Percentiles rank a stretch among this genome's conserved stretches.
These are phyloP conservation scores for Poliocrania exsul DNA, from an alignment of 2,797 vertebrate species.

Conservation along the genomic window DNA sequence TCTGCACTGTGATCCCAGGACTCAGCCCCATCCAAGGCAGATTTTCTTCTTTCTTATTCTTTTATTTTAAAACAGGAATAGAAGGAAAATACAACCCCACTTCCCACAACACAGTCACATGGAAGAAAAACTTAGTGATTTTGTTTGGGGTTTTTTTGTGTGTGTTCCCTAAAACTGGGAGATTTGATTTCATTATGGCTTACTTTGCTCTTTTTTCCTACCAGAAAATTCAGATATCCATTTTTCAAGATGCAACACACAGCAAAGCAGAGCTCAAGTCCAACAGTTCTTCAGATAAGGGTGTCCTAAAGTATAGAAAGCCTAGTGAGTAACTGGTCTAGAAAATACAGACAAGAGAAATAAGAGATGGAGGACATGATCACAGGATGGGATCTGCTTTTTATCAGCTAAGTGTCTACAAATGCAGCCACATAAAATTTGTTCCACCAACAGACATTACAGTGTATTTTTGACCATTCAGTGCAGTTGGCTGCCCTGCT, in stretches of 20 bases:
- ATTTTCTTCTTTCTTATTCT: not conserved
- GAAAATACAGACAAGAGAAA: not conserved
- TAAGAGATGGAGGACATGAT: not conserved
- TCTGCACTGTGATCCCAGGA: not conserved
- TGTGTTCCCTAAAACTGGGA: not conserved
- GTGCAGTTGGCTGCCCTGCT: not conserved
- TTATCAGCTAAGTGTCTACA: not conserved
- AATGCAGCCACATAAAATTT: not conserved
- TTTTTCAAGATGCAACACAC: not conserved
- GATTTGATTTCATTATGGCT: not conserved
- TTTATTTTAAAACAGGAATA: not conserved
- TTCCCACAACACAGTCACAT: not conserved
- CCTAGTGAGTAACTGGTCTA: not conserved
- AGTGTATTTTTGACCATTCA: not conserved
- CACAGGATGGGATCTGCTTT: not conserved
- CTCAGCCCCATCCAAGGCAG: not conserved
- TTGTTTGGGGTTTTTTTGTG: not conserved
- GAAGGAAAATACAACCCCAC: not conserved
- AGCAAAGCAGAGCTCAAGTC: not conserved
- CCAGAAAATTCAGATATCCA: not conserved
- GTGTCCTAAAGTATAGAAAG: not conserved
- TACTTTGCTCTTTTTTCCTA: not conserved
- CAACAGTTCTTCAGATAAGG: not conserved
- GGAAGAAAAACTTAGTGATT: not conserved
- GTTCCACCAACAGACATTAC: not conserved